Conservation (phyloP, 2,888 invertebrate genomes). For the Aethes cnicana region DNA sequence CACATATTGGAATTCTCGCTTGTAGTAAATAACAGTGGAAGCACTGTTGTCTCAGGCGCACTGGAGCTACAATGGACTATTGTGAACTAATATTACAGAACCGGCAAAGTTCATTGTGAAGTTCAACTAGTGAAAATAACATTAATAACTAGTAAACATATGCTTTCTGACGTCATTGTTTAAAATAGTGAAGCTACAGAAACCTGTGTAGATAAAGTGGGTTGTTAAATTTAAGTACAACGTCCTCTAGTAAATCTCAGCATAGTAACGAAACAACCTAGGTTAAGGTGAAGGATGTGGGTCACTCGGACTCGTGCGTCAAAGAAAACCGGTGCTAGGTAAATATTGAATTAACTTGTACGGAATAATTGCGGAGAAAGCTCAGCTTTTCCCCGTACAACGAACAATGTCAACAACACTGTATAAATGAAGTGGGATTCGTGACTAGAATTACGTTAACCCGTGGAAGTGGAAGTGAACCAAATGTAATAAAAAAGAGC, state of each 20-base stretch:
- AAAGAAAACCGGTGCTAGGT: conserved; percentile 61
- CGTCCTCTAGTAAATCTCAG: background rate
- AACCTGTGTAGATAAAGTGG: background rate
- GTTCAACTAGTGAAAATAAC: too few relatives aligned
- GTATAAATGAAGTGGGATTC: conserved; percentile 21
- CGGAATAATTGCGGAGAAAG: conserved; percentile 77
- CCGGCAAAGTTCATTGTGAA: conserved; percentile 5
- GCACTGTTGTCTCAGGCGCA: conserved; percentile 11
- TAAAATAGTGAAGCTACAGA: too few relatives aligned
- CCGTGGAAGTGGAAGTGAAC: background rate
- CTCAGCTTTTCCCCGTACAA: conserved; percentile 35
- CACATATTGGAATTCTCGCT: conserved; percentile 23
- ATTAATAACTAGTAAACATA: too few relatives aligned
- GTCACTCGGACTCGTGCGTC: conserved; percentile 52
- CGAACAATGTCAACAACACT: conserved; percentile 32
- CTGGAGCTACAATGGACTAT: conserved; percentile 9
- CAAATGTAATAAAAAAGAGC: background rate
- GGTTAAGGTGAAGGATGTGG: conserved; percentile 64
- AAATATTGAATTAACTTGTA: conserved; percentile 77
- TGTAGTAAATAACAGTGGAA: conserved; percentile 14
- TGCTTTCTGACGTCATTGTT: too few relatives aligned
- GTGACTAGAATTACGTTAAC: conserved; percentile 16
- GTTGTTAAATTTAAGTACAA: background rate
- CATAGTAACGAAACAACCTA: conserved; percentile 36
- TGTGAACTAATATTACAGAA: conserved; percentile 1